Evolutionary conservation across 2,113 vertebrate species (phyloP).

Genomic region (Sorex fumeus): DNA sequence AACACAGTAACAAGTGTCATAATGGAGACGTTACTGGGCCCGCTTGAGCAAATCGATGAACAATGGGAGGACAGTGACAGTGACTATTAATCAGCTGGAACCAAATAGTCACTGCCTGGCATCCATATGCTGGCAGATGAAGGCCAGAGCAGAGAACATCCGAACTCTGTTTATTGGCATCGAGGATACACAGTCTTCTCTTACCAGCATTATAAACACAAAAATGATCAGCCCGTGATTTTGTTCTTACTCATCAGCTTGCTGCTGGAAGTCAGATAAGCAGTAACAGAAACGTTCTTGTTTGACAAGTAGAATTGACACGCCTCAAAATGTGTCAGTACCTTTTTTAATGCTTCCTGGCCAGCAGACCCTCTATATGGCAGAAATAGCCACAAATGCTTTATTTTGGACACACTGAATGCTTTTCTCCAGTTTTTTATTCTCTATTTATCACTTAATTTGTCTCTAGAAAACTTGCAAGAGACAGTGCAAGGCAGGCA

Average conservation of each 20-base stretch:
- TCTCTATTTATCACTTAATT: constrained; percentile 16
- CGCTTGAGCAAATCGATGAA: no score
- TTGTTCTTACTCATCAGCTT: constrained; percentile 34
- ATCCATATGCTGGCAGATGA: background rate
- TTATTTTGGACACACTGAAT: constrained; percentile 18
- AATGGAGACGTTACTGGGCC: no score
- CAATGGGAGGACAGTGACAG: no score
- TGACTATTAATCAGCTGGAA: background rate
- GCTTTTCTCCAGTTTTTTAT: background rate
- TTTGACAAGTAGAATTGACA: constrained; percentile 31
- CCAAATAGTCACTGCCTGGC: background rate
- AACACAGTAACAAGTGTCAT: no score
- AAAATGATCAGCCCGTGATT: background rate
- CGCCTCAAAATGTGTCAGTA: background rate
- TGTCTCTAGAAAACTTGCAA: background rate
- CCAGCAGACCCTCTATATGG: background rate
- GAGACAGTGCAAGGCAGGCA: background rate
- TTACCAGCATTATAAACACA: constrained; percentile 27
- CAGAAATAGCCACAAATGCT: background rate
- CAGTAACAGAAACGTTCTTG: background rate
- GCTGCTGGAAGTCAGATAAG: background rate
- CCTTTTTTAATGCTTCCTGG: background rate
- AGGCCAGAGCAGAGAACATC: background rate
- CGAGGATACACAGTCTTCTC: background rate
- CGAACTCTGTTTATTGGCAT: background rate